Percentiles rank a stretch among this genome's conserved stretches.
phyloP scores from a whole-genome alignment of 2,113 vertebrate species.

The Xenotilapia longispinis region DNA sequence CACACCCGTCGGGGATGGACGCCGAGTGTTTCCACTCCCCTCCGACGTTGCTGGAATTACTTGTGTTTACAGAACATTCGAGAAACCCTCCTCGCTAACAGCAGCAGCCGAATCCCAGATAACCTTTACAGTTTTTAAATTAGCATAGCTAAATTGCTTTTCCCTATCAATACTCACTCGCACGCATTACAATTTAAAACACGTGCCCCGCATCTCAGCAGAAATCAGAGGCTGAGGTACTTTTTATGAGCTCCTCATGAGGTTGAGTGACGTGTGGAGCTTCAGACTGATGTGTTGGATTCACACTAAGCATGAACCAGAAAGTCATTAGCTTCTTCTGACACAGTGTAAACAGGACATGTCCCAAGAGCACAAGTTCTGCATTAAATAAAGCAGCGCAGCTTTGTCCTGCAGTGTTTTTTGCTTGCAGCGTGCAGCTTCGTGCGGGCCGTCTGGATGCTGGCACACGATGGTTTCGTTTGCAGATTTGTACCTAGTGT shows the following conservation, averaged over 20 bases:
- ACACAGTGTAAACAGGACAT: background rate
- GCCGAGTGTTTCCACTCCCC: background rate
- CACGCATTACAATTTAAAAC: background rate
- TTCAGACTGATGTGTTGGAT: background rate
- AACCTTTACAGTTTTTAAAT: background rate
- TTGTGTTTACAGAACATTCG: background rate
- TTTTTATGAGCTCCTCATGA: background rate
- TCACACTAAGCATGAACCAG: background rate
- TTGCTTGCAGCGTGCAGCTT: background rate
- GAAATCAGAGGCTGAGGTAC: background rate
- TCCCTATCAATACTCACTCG: background rate
- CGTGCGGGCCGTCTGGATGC: rapidly evolving
- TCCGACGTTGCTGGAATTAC: background rate
- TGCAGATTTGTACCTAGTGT: background rate
- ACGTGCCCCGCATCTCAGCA: rapidly evolving
- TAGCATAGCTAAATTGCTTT: background rate
- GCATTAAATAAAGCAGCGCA: background rate
- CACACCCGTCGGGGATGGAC: background rate
- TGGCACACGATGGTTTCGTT: rapidly evolving
- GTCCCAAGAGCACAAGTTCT: background rate
- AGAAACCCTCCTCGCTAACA: background rate
- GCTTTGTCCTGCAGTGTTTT: rapidly evolving
- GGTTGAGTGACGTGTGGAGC: background rate
- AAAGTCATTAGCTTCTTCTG: background rate
- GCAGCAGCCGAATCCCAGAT: background rate